phyloP scores from a whole-genome alignment of 2,113 vertebrate genomes.

The Leptocoma aspasia region DNA sequence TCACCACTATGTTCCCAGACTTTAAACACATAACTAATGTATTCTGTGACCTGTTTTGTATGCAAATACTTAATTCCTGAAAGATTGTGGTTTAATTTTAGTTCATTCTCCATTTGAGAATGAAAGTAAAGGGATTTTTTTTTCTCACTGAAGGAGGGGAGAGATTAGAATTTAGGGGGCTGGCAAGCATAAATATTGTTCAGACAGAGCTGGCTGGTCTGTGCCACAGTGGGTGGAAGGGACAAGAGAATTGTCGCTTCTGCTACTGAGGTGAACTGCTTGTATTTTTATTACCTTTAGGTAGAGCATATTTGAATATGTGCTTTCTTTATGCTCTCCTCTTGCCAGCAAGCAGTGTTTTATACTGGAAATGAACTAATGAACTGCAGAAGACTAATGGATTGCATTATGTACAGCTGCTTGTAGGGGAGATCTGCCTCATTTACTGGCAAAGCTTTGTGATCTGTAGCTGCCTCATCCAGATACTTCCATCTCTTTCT shows the following conservation, averaged over 20 bases:
- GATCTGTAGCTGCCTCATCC: background rate
- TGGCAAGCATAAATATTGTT: background rate
- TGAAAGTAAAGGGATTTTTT: background rate
- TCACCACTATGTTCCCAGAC: background rate
- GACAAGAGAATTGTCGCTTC: background rate
- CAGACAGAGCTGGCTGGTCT: background rate
- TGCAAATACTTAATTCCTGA: background rate
- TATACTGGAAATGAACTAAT: background rate
- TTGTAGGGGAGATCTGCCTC: background rate
- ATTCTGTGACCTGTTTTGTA: background rate
- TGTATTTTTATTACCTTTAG: background rate
- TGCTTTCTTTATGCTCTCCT: background rate
- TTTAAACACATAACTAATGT: background rate
- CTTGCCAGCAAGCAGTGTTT: background rate
- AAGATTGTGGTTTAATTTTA: background rate
- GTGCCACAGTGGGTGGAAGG: fast-evolving
- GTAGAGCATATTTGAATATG: background rate
- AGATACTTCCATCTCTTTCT: background rate
- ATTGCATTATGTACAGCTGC: background rate
- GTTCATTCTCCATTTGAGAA: background rate
- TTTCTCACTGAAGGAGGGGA: background rate
- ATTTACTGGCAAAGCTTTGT: background rate
- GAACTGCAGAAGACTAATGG: background rate
- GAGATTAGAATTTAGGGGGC: background rate
- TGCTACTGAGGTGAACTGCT: background rate